Evolutionary conservation across 2,888 invertebrate species (phyloP), one percentile per base, ranked within the genome.

Genomic region (Drosophila multiciliata): DNA sequence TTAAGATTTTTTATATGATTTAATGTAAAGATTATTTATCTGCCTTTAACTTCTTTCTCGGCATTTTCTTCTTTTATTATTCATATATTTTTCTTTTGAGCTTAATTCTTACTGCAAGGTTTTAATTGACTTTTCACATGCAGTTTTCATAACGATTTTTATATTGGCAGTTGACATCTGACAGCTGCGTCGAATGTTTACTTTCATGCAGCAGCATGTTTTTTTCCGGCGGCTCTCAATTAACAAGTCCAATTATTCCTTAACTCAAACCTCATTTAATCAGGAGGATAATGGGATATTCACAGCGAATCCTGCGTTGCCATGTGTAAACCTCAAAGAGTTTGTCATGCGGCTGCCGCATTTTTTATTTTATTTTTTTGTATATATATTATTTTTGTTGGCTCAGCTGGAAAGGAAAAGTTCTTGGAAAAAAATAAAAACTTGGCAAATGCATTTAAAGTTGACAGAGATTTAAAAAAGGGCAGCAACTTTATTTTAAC

Each of bases 181-280:
- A 15, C 11, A n/a, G 15, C 23, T 23, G n/a, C 8, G 23, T 7
- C 32, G 20, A 29, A 12, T 50, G 5, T n/a, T 32, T 15, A 26
- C 15, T 45, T 57, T 12, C 6, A 15, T 7, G 20, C 20, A 11
- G 12, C 6, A 26, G 26, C 26, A 5, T 23, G 7, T 17, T 15
- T 36, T 20, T 35, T 0, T 12, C 20, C 38, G 29, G 6, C 2
- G 5, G 6, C 5, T 17, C 36, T 49, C 26, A 55, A 67, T 60
- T 67, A 61, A 9, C 55, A 58, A 48, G 52, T 53, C 45, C 29
- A 48, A 50, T 67, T 67, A 60, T 67, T 54, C 20, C 12, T n/a
- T 26, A 23, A 11, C 9, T 15, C 32, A 32, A 32, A 15, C 9
- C 36, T 32, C 63, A 2, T 33, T 26, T 15, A 54, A 59, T n/a